phyloP scores from a whole-genome alignment of 2,888 invertebrate genomes.

The Synergus japonicus region DNA sequence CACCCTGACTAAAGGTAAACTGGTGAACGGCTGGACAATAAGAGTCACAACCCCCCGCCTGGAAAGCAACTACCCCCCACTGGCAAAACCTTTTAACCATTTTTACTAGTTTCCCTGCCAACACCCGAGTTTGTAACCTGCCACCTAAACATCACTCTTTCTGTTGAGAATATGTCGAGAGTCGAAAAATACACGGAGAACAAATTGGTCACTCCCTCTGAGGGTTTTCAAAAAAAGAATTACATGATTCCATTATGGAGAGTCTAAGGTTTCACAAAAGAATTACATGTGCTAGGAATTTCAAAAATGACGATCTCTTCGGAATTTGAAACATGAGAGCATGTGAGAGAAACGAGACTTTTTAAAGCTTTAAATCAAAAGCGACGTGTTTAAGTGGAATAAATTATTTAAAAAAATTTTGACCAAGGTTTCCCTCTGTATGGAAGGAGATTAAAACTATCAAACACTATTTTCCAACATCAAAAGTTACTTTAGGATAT shows the following conservation, averaged over 20 bases:
- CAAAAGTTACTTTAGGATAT: not conserved
- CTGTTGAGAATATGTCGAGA: slow-evolving; percentile 5
- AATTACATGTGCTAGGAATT: not conserved
- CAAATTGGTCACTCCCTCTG: slow-evolving; percentile 29
- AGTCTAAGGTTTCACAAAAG: not conserved
- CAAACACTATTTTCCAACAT: too few species aligned
- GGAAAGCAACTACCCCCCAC: slow-evolving; percentile 62
- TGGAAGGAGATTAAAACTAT: too few species aligned
- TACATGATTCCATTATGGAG: not conserved
- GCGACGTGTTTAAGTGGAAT: not conserved
- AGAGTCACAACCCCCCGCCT: slow-evolving; percentile 54
- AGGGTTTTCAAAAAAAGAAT: slow-evolving; percentile 18
- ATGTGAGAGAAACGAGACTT: not conserved
- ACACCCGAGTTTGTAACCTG: slow-evolving; percentile 45
- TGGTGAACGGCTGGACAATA: slow-evolving; percentile 63
- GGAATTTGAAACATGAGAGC: not conserved
- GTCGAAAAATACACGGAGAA: slow-evolving; percentile 21
- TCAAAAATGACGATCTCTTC: not conserved
- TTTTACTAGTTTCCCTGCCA: slow-evolving; percentile 55
- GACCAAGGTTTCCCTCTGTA: too few species aligned
- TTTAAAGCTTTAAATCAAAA: not conserved
- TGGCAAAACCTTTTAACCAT: slow-evolving; percentile 68
- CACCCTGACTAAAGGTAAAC: slow-evolving; percentile 56
- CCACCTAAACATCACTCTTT: slow-evolving; percentile 49
- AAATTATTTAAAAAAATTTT: too few species aligned